Evolutionary conservation across 2,888 invertebrate species (phyloP).

Genomic region (Pharmacophagus antenor): DNA sequence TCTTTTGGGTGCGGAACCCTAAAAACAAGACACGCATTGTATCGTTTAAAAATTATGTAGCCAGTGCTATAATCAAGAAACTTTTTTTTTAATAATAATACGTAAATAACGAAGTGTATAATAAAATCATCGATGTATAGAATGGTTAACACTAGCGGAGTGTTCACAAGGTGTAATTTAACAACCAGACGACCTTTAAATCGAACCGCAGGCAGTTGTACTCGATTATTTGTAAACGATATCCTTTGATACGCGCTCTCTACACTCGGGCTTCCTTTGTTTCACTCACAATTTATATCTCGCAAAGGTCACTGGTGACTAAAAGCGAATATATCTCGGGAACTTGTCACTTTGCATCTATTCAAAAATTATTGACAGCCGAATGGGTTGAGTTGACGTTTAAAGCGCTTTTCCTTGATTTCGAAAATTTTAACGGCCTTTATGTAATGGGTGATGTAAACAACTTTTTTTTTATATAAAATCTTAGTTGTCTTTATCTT

Average conservation of each 20-base stretch:
- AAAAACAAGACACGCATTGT: not conserved
- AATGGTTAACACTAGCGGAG: not conserved
- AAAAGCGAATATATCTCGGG: not conserved
- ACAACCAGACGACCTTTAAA: slow-evolving; percentile 24
- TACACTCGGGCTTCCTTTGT: slow-evolving; percentile 10
- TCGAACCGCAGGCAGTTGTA: slow-evolving; percentile 25
- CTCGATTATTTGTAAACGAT: slow-evolving; percentile 25
- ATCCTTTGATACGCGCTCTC: slow-evolving; percentile 16
- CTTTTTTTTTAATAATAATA: no score
- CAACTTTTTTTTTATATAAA: no score
- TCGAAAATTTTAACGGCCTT: not conserved
- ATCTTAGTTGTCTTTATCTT: not conserved
- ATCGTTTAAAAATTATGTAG: not conserved
- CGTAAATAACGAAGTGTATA: no score
- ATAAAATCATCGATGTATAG: not conserved
- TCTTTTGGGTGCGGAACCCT: no score
- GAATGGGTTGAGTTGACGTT: not conserved
- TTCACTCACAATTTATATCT: not conserved
- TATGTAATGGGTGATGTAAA: no score
- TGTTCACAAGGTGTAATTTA: slow-evolving; percentile 20
- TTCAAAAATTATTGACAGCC: slow-evolving; percentile 10
- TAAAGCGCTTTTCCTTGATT: not conserved
- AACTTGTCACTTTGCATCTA: not conserved
- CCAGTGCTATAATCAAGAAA: no score
- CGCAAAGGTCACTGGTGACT: slow-evolving; percentile 3